Evolutionary conservation across 2,888 invertebrate species (phyloP).

Genomic region (Leptinotarsa juncta): DNA sequence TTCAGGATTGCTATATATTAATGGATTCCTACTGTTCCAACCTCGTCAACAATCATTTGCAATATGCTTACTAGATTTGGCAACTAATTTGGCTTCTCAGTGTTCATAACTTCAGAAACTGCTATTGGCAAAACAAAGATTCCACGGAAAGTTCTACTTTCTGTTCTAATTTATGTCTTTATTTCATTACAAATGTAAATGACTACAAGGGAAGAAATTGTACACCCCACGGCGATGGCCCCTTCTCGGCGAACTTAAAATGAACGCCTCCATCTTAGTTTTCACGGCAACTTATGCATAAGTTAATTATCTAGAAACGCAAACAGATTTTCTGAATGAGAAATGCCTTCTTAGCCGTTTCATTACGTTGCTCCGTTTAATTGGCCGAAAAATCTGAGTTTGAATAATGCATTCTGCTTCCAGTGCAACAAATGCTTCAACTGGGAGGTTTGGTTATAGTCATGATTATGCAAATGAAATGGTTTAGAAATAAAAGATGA

Average conservation of each 20-base stretch:
- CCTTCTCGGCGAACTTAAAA: constrained; percentile 35
- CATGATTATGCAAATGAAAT: not conserved
- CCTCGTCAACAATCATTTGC: too few species aligned
- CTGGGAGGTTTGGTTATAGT: not conserved
- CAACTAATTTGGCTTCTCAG: not conserved
- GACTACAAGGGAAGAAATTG: constrained; percentile 31
- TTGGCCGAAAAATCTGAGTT: constrained; percentile 38
- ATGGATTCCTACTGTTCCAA: too few species aligned
- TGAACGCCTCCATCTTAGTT: constrained; percentile 45
- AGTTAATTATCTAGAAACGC: constrained; percentile 50
- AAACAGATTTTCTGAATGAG: constrained; percentile 51
- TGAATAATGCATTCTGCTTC: constrained; percentile 1
- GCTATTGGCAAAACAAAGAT: constrained; percentile 9
- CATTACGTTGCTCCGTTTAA: constrained; percentile 38
- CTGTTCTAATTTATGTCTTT: constrained; percentile 36
- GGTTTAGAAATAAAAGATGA: not conserved
- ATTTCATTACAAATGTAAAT: constrained; percentile 43
- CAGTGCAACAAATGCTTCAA: constrained; percentile 8
- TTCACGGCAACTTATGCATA: constrained; percentile 49
- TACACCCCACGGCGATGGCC: constrained; percentile 28
- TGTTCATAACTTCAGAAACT: not conserved
- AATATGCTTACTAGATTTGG: too few species aligned
- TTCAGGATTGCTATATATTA: too few species aligned
- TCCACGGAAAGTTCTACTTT: constrained; percentile 11
- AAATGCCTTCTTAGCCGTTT: constrained; percentile 41